Evolutionary conservation across 1,140 invertebrate species (phyloP).

Genomic region (Hirudo medicinalis): DNA sequence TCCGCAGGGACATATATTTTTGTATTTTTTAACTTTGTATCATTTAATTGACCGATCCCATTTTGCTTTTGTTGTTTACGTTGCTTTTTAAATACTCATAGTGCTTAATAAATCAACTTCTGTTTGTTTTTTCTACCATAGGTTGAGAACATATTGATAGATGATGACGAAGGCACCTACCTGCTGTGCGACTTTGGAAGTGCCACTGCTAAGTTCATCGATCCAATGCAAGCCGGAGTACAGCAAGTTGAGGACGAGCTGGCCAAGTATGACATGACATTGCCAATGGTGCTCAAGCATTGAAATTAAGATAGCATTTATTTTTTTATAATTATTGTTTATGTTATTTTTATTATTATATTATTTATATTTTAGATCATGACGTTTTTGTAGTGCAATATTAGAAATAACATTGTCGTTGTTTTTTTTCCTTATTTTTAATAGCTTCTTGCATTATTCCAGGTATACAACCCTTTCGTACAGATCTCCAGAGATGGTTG

Average conservation of each 20-base stretch:
- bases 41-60: no score
- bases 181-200: conserved; percentile 80
- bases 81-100: no score
- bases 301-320: background rate
- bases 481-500: conserved; percentile 86
- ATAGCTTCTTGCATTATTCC: conserved; percentile 21
- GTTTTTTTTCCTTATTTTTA: background rate
- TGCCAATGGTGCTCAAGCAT: background rate
- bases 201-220: conserved; percentile 60
- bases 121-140: conserved; percentile 32
- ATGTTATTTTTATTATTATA: no score
- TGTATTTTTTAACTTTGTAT: no score
- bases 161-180: conserved; percentile 59
- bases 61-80: no score
- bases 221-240: conserved; percentile 59
- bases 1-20: no score
- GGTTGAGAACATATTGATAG: conserved; percentile 74
- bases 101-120: no score
- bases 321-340: background rate
- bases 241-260: conserved; percentile 75
- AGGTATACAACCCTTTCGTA: conserved; percentile 82
- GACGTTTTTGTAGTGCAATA: background rate
- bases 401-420: no score
- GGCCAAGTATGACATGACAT: conserved; percentile 49
- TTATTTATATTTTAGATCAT: background rate